Base-by-base conservation (phyloP, 2,113 vertebrate genomes). In the Apus apus region DNA sequence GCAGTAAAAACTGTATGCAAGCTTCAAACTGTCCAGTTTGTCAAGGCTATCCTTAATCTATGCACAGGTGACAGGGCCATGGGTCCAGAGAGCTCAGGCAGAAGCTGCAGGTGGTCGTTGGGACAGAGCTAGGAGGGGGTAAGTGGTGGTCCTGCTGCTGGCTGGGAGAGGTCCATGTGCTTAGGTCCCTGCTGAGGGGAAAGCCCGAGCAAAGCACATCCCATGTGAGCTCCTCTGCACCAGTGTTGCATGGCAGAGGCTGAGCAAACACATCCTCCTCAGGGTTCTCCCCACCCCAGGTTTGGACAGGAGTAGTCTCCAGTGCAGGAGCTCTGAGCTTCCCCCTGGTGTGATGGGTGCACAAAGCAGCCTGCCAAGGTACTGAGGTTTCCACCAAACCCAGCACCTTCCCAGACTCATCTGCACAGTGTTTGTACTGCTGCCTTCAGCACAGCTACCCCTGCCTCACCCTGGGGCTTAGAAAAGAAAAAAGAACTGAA, bases 211-310 rank as follows among this genome's bases (percentile, higher is more conserved):
- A 16, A 27, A 62, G 21, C 50, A 5, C 11, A 23, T 36, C 51
- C 60, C 8, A 0, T 4, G 23, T 6, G 48, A 87, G 30, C 76
- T n/a, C 40, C 23, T n/a, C 62, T 56, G 34, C 34, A 9, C 20
- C 51, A 32, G 67, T 32, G 1, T 1, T 8, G 20, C 25, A 2
- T 0, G 26, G 34, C 40, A 54, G 68, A 32, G 51, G 12, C 27
- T 0, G 15, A 34, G 65, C 6, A 8, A 50, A 14, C 0, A 0
- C 25, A 40, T 27, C 36, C 43, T n/a, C 38, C 0, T 3, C 2
- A 9, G 13, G 40, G 36, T 19, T 66, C 21, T 84, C 32, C 15
- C 58, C 2, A 2, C 9, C 9, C 54, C 13, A 12, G 66, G 6
- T 34, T 7, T 0, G 1, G 29, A 30, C 32, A 56, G 53, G 13